Evolutionary conservation across 2,888 invertebrate species (phyloP).

Genomic region (Eupeodes latifasciatus): DNA sequence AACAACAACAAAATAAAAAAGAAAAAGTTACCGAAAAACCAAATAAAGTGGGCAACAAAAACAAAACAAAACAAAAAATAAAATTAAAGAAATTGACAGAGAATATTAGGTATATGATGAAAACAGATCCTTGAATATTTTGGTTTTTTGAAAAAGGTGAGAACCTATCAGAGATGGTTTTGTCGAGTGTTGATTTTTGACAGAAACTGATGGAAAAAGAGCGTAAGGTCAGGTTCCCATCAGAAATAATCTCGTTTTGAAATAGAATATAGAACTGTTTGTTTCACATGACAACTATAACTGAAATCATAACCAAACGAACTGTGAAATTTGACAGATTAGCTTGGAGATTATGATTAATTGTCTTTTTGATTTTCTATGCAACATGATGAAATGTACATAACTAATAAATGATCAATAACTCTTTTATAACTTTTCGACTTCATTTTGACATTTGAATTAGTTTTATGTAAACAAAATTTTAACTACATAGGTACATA

Average conservation of each 20-base stretch:
- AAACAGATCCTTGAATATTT: slow-evolving; percentile 64
- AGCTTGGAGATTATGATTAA: background rate
- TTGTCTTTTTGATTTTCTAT: too few species aligned
- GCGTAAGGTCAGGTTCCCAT: slow-evolving; percentile 50
- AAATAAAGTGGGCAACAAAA: slow-evolving; percentile 58
- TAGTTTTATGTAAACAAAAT: too few species aligned
- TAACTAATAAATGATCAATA: too few species aligned
- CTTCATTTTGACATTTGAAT: too few species aligned
- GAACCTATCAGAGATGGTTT: slow-evolving; percentile 61
- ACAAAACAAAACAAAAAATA: slow-evolving; percentile 50
- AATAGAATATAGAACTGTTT: background rate
- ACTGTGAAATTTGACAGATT: background rate
- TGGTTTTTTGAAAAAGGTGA: slow-evolving; percentile 51
- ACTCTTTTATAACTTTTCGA: too few species aligned
- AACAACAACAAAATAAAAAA: slow-evolving; percentile 48
- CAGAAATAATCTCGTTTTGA: background rate
- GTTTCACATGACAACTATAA: background rate
- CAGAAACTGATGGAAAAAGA: slow-evolving; percentile 28
- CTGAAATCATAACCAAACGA: background rate
- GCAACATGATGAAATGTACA: too few species aligned
- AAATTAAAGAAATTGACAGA: slow-evolving; percentile 58
- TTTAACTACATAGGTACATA: too few species aligned
- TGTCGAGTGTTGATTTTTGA: slow-evolving; percentile 32
- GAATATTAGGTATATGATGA: slow-evolving; percentile 47
- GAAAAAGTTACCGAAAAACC: slow-evolving; percentile 48